phyloP scores from a whole-genome alignment of 2,888 invertebrate species.

The Synanthedon formicaeformis region DNA sequence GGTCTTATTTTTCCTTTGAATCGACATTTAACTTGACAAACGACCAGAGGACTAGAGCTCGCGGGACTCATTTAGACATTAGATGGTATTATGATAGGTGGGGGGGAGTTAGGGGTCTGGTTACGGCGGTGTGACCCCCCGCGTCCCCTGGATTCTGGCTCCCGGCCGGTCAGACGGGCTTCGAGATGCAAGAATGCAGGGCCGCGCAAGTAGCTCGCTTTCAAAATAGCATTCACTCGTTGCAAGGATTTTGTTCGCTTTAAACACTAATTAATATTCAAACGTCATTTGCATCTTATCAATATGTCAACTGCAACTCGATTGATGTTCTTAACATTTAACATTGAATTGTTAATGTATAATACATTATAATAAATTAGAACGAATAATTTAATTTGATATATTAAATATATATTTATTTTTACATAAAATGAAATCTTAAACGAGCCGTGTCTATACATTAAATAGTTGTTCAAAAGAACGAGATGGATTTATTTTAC shows the following conservation, averaged over 20 bases:
- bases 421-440: too few relatives aligned
- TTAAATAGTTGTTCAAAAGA: too few relatives aligned
- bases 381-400: too few relatives aligned
- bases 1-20: neutral
- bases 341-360: neutral
- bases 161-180: slow-evolving; percentile 55
- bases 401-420: too few relatives aligned
- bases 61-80: slow-evolving; percentile 6
- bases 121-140: slow-evolving; percentile 18
- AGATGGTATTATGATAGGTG: neutral
- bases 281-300: slow-evolving; percentile 5
- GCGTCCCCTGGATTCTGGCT: slow-evolving; percentile 17
- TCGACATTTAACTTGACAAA: slow-evolving; percentile 2
- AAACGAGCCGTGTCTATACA: too few relatives aligned
- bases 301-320: slow-evolving; percentile 2
- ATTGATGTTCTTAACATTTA: slow-evolving; percentile 1
- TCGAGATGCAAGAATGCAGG: slow-evolving; percentile 56
- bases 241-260: slow-evolving; percentile 26
- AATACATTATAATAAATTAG: too few relatives aligned
- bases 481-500: too few relatives aligned
- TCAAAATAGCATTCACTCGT: slow-evolving; percentile 46
- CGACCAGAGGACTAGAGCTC: slow-evolving; percentile 3
- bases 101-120: slow-evolving; percentile 11
- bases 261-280: slow-evolving; percentile 15
- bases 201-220: slow-evolving; percentile 44